Evolutionary conservation across 1,140 invertebrate species (phyloP).

Genomic region (Marisa cornuarietis): DNA sequence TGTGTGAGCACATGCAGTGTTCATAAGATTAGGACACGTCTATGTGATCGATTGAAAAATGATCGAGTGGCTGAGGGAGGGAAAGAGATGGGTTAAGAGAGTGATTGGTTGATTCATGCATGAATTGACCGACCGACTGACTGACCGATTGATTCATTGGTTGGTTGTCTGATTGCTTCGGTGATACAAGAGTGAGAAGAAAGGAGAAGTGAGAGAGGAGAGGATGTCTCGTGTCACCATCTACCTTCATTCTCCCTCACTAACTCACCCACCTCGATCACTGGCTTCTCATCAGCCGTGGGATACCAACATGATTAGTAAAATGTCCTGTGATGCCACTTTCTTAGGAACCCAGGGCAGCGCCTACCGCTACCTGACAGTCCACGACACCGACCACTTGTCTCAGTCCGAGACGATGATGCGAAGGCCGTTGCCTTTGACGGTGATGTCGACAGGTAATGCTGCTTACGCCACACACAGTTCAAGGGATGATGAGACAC

Average conservation of each 20-base stretch:
- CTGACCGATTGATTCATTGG: neutral
- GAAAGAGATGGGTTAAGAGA: neutral
- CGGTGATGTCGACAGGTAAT: neutral
- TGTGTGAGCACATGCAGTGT: no score
- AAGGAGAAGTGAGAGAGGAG: neutral
- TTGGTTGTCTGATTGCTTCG: no score
- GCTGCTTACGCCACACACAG: neutral
- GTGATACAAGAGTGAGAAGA: neutral
- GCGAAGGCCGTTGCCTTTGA: neutral
- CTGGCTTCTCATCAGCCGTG: no score
- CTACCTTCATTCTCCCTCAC: neutral
- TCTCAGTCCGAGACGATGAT: neutral
- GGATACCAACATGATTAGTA: neutral
- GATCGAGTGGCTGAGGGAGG: neutral
- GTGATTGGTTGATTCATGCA: neutral
- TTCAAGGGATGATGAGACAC: neutral
- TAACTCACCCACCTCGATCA: neutral
- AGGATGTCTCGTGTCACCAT: neutral
- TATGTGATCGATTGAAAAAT: no score
- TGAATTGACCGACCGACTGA: neutral
- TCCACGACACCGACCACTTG: no score
- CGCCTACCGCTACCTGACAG: neutral
- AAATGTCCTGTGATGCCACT: neutral
- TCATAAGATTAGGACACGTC: no score
- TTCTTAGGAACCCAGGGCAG: no score